These are phyloP conservation scores for Oscheius sp. DNA, from an alignment of 2,888 invertebrate genomes.

Conservation along the genomic window DNA sequence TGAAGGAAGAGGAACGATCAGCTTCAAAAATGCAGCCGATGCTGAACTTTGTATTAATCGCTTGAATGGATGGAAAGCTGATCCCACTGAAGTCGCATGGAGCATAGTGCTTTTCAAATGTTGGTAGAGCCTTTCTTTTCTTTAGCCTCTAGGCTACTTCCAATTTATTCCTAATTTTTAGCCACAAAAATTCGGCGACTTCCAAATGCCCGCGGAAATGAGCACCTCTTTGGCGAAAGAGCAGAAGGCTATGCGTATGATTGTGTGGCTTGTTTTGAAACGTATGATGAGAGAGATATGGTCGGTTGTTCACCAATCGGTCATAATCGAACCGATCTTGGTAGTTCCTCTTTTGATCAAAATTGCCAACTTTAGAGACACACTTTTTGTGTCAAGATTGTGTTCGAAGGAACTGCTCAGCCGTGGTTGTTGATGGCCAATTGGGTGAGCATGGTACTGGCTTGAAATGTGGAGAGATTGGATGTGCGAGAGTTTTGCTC, in stretches of 20 bases:
- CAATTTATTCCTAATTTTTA: no score
- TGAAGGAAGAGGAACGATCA: slow-evolving; percentile 10
- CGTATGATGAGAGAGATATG: slow-evolving; percentile 24
- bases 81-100: not conserved
- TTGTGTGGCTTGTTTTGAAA: slow-evolving; percentile 14
- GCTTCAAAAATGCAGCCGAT: not conserved
- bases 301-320: slow-evolving; percentile 15
- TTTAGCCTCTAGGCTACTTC: not conserved
- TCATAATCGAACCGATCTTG: no score
- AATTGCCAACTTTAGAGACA: no score
- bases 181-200: slow-evolving; percentile 23
- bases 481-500: no score
- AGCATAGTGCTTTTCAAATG: slow-evolving; percentile 4
- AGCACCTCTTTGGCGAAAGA: not conserved
- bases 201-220: not conserved
- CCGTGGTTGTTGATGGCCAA: not conserved
- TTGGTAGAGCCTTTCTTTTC: not conserved
- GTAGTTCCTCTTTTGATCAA: no score
- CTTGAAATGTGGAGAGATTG: no score
- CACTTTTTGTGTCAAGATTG: no score
- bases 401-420: not conserved
- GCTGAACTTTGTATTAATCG: slow-evolving; percentile 5
- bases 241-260: not conserved
- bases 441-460: no score
- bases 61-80: not conserved